Base-by-base conservation (phyloP, 2,113 vertebrate genomes). In the Crotophaga sulcirostris region DNA sequence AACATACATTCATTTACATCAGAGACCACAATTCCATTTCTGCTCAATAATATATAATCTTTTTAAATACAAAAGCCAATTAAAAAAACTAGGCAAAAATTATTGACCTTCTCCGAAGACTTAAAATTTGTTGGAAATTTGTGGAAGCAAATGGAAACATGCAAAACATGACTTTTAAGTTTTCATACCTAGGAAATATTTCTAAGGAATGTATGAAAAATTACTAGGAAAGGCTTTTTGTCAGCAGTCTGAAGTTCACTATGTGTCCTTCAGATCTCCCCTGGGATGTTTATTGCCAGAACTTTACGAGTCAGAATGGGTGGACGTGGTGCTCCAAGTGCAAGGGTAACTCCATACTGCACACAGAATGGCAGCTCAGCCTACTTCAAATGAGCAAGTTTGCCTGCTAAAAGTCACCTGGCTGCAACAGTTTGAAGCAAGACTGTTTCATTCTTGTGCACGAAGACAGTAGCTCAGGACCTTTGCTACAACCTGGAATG, bases 161-260 rank as follows among this genome's bases (percentile, higher is more conserved):
- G 18, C 6, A 34, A 74, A 80, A 24, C 2, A 21, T 51, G 42
- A 33, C 10, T 67, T 66, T 84, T 45, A 0, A 0, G 2, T 49
- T 88, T 73, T 3, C 0, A 7, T 58, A 20, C 11, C 11, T 51
- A 47, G 21, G 14, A 87, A 52, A 38, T 75, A 63, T 78, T 91
- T 68, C 38, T 38, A 8, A 44, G 26, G 4, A 9, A 13, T 63
- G 11, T 13, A 20, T 13, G 11, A 72, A 84, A 85, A 31, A 5
- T 72, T 3, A 28, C 34, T 63, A 74, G 34, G 38, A 87, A 72
- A 67, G 20, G 11, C 44, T 67, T 78, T 55, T 54, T 67, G 31
- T 54, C 51, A 74, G 31, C 19, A 62, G 47, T 28, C 14, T 47
- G 33, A 62, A 83, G 26, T 24, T 76, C 13, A 16, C 18, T 28